Evolutionary conservation across 2,888 invertebrate species (phyloP), one percentile per base, ranked within the genome.

Genomic region (Pilophorus perplexus): DNA sequence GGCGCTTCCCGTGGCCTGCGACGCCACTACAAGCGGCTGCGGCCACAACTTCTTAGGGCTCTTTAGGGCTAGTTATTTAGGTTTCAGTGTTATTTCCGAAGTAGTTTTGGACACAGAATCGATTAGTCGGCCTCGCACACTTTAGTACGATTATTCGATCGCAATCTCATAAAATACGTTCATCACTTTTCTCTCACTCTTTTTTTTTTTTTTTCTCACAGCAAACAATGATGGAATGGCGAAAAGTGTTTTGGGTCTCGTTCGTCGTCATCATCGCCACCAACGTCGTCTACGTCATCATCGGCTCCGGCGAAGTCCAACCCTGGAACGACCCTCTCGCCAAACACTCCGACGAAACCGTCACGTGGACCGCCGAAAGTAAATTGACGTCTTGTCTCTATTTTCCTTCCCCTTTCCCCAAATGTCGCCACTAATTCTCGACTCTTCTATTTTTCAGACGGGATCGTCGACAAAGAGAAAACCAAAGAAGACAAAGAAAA

Each of bases 201-300:
- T 33, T 33, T 33, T 12, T 33, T 33, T 8, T 33, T 12, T 33
- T 8, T 8, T 33, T 20, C 20, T 69, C 71, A 12, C 70, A 74
- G 74, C 71, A 72, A 37, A 72, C 73, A 68, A 73, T 87, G 18
- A 75, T 77, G 25, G 84, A 90, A 78, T 92, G 92, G 92, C 81
- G 87, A 12, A 74, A 81, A 0, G 90, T 91, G 0, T 91, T 91
- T 76, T 90, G 90, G 88, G 85, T 91, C 42, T 84, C 89, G n/a
- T 81, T 89, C 6, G 84, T 74, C 0, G 83, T 91, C 3, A 83
- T 90, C 66, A 76, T 84, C 0, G 67, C 83, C 0, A 87, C 89
- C 1, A 89, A 89, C 74, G 46, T 86, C 0, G 73, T 90, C 10
- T 92, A 87, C 75, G 73, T 86, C 5, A 57, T 87, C 1, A 87